These are phyloP conservation scores for Porites lobata DNA, from an alignment of 92 coral and sea anemone genomes.

Conservation along the genomic window DNA sequence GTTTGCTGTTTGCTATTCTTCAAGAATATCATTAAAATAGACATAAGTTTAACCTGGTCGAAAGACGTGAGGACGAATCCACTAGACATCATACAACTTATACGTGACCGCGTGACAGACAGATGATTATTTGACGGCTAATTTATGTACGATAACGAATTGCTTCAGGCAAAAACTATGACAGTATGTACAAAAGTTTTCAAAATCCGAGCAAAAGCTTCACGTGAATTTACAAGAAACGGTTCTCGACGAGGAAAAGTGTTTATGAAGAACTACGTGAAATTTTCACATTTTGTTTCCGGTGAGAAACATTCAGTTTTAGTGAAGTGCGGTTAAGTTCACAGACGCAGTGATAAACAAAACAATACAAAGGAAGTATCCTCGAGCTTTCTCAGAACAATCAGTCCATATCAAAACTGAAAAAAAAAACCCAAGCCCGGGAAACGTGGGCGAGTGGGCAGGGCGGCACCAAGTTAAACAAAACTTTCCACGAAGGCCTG, in stretches of 20 bases:
- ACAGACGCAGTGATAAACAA: background rate
- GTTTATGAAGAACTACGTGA: background rate
- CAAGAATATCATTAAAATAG: too few relatives aligned
- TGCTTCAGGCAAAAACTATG: background rate
- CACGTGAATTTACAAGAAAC: too few relatives aligned
- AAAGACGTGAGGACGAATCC: too few relatives aligned
- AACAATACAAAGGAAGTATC: background rate
- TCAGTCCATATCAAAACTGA: constrained; percentile 1
- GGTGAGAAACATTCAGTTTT: background rate
- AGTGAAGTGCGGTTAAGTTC: constrained; percentile 8
- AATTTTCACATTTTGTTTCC: background rate
- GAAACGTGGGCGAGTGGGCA: background rate
- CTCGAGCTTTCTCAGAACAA: constrained; percentile 19
- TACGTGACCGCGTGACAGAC: background rate
- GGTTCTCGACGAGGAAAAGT: background rate
- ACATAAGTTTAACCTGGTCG: too few relatives aligned
- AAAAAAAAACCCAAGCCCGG: background rate
- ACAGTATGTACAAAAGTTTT: too few relatives aligned
- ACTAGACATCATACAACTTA: too few relatives aligned
- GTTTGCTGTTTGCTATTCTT: too few relatives aligned
- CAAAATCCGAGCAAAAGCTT: background rate
- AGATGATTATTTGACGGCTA: background rate
- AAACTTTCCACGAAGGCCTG: constrained; percentile 6
- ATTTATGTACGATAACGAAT: background rate
- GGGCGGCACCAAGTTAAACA: background rate